These are phyloP conservation scores for Arizona elegans DNA, from an alignment of 2,113 vertebrate genomes.

Conservation along the genomic window DNA sequence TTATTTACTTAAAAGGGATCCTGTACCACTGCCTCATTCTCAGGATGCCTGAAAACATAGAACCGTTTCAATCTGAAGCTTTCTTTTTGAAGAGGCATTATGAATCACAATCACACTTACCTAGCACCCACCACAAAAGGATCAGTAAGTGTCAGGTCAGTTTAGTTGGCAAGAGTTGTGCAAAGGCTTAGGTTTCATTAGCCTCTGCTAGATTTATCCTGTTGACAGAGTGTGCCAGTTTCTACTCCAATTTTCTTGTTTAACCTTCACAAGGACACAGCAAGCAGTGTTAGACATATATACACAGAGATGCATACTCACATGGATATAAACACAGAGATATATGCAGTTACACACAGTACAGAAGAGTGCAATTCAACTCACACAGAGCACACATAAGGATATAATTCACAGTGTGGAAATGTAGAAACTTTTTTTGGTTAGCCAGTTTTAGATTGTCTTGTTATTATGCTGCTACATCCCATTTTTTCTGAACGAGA, in stretches of 20 bases:
- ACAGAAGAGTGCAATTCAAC: neutral
- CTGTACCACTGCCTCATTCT: neutral
- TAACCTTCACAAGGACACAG: conserved; percentile 14
- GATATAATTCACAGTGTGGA: neutral
- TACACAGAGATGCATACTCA: neutral
- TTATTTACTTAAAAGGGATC: neutral
- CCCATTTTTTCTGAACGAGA: neutral
- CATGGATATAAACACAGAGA: neutral
- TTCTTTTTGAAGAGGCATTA: neutral
- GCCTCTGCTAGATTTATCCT: conserved; percentile 5
- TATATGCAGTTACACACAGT: neutral
- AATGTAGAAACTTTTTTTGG: neutral
- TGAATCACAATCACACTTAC: neutral
- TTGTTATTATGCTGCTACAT: neutral
- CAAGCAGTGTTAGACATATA: neutral
- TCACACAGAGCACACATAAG: neutral
- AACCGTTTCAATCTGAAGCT: neutral
- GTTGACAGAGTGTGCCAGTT: conserved; percentile 14
- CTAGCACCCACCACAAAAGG: neutral
- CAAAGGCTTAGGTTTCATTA: neutral
- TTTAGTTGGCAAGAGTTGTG: neutral
- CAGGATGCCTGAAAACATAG: neutral
- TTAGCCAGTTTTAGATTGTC: neutral
- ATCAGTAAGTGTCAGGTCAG: neutral
- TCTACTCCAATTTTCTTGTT: neutral